Conservation (phyloP, 2,113 vertebrate species). For the Empidonax traillii region DNA sequence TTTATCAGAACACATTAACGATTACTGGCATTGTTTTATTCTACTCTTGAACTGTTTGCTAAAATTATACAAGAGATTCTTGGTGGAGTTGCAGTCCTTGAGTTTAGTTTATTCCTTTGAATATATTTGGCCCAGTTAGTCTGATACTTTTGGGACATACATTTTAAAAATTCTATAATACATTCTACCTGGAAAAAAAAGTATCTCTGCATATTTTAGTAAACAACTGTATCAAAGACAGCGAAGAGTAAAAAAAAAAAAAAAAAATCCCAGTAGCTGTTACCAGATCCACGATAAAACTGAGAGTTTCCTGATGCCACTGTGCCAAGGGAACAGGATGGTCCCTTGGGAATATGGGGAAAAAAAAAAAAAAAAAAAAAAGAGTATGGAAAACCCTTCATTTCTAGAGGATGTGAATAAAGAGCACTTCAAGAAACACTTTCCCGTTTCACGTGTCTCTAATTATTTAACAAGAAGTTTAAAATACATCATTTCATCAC, state of each 20-base stretch:
- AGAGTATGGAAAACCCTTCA: neutral
- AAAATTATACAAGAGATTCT: neutral
- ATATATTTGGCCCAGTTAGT: neutral
- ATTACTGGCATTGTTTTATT: neutral
- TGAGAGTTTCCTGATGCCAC: neutral
- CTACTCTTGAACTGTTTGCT: neutral
- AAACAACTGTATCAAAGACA: neutral
- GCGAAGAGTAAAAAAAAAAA: neutral
- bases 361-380: neutral
- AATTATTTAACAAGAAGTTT: neutral
- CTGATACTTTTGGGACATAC: neutral
- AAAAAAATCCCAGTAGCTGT: neutral
- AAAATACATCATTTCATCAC: neutral
- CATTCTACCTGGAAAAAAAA: neutral
- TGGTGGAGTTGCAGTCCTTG: neutral
- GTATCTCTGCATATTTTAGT: rapidly evolving
- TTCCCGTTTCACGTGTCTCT: neutral
- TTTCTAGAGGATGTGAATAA: neutral
- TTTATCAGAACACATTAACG: neutral
- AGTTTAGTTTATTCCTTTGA: neutral
- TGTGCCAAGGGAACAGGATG: neutral
- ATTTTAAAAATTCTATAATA: neutral
- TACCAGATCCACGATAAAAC: neutral
- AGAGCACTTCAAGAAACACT: neutral
- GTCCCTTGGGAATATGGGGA: neutral